Conservation (phyloP, 2,797 vertebrate species). For the Ctenopoma kingsleyae region DNA sequence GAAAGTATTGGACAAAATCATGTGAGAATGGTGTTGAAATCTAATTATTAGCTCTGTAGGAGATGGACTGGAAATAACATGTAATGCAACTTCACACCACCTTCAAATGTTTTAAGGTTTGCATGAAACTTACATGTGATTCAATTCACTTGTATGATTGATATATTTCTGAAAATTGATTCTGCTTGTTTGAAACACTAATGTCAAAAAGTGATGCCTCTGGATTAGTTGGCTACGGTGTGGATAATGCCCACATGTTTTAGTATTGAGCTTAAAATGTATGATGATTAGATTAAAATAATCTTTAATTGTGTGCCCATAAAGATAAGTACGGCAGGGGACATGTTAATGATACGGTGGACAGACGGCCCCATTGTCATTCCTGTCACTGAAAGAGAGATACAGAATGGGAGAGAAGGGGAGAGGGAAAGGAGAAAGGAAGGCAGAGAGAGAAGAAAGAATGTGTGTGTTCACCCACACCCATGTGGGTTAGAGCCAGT, state of each 20-base stretch:
- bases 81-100: not conserved
- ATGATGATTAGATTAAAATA: conserved; percentile 68
- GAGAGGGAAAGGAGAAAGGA: conserved; percentile 28
- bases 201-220: not conserved
- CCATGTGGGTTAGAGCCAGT: conserved; percentile 55
- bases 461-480: conserved; percentile 14
- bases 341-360: conserved; percentile 72
- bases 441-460: conserved; percentile 26
- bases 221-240: conserved; percentile 25
- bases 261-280: conserved; percentile 50
- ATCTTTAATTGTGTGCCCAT: conserved; percentile 66
- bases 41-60: not conserved
- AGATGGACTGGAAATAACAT: not conserved
- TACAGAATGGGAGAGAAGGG: conserved; percentile 10
- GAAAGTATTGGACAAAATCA: not conserved
- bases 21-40: not conserved
- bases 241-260: conserved; percentile 44
- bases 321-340: conserved; percentile 63
- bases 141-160: not conserved
- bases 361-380: conserved; percentile 75
- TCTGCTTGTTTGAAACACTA: not conserved
- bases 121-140: not conserved
- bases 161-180: conserved; percentile 20
- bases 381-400: conserved; percentile 55
- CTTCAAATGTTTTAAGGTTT: not conserved